Evolutionary conservation across 2,797 vertebrate genomes (phyloP).

Genomic region (Enteromius fasciolatus): DNA sequence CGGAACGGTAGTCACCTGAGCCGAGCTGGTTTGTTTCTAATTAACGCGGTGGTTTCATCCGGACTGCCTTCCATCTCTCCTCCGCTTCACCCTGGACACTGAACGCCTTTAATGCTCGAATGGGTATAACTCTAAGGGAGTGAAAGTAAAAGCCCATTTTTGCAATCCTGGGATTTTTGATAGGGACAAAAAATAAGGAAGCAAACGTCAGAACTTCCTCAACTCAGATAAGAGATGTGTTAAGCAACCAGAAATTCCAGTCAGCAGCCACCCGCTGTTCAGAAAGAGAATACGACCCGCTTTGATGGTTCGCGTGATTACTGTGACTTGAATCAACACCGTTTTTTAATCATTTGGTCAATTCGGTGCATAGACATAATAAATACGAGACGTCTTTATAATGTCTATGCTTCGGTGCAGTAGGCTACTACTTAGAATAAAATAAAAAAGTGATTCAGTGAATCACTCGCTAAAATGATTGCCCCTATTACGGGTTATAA

Average conservation of each 20-base stretch:
- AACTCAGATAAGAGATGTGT: neutral
- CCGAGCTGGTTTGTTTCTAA: neutral
- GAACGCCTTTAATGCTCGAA: neutral
- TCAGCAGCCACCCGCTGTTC: neutral
- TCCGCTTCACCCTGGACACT: neutral
- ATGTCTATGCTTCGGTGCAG: neutral
- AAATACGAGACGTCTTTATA: too few species aligned
- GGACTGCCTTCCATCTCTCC: slow-evolving; percentile 20
- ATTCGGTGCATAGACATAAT: neutral
- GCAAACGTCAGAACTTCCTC: neutral
- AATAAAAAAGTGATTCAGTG: neutral
- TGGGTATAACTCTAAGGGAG: neutral
- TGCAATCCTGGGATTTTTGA: slow-evolving; percentile 22
- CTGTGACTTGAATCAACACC: neutral
- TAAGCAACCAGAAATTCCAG: neutral
- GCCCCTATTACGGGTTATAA: too few species aligned
- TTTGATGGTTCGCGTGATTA: neutral
- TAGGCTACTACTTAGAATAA: neutral
- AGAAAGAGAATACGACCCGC: neutral
- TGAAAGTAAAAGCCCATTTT: slow-evolving; percentile 11
- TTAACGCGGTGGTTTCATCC: neutral
- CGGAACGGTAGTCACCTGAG: neutral
- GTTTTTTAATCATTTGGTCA: too few species aligned
- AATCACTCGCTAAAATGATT: neutral
- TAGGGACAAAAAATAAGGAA: neutral